A percentile compares a stretch with the other conserved stretches of the same genome.
Evolutionary conservation across 1,140 invertebrate species (phyloP).

Genomic region (Lasaia peninsularis): DNA sequence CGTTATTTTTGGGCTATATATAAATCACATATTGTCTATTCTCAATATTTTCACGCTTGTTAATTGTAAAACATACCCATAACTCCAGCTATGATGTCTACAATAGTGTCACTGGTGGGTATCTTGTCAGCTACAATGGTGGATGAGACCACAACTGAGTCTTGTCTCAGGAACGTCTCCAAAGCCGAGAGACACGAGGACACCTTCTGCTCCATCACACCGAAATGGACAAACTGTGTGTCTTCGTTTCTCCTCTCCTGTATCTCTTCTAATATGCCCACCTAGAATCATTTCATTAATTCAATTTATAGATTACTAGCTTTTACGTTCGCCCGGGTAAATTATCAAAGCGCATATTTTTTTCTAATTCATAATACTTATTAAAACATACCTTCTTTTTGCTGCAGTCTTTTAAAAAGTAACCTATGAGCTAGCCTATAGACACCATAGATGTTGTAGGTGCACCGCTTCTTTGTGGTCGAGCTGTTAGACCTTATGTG

Average conservation of each 20-base stretch:
- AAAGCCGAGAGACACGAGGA: slow-evolving; percentile 84
- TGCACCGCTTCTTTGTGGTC: no score
- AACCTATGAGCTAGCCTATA: no score
- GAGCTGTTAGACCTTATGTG: no score
- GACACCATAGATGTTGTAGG: no score
- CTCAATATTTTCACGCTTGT: no score
- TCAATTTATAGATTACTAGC: background rate
- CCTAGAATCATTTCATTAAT: slow-evolving; percentile 42
- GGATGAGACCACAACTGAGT: slow-evolving; percentile 83
- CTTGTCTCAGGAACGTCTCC: slow-evolving; percentile 83
- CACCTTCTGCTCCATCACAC: slow-evolving; percentile 91
- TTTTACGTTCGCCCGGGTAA: no score
- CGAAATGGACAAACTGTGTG: slow-evolving; percentile 85
- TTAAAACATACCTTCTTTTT: no score
- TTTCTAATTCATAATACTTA: no score
- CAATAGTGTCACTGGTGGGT: slow-evolving; percentile 78
- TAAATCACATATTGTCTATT: no score
- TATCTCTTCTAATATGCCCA: slow-evolving; percentile 87
- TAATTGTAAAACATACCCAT: slow-evolving; percentile 64
- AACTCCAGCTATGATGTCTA: slow-evolving; percentile 82
- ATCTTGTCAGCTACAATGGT: slow-evolving; percentile 88
- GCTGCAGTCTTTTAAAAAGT: no score
- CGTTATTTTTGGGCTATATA: no score
- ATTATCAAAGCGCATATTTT: no score
- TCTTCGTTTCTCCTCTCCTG: slow-evolving; percentile 82